Percentiles rank a stretch among this genome's conserved stretches.
Conservation (phyloP, 2,113 vertebrate species). For the Pachypanchax playfairii region DNA sequence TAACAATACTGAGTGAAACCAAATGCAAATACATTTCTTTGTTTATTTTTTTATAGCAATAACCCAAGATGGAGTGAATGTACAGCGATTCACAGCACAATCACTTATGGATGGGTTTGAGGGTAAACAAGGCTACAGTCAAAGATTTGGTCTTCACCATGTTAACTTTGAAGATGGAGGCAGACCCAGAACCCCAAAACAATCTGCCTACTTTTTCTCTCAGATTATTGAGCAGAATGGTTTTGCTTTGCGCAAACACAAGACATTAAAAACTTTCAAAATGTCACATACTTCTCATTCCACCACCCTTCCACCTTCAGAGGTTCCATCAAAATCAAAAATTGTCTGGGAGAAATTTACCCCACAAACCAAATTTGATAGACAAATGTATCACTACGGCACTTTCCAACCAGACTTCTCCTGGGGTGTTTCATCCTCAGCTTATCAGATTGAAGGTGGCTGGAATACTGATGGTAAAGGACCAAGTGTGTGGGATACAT, state of each 20-base stretch:
- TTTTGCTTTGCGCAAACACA: slow-evolving; percentile 61
- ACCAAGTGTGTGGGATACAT: slow-evolving; percentile 93
- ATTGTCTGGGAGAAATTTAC: slow-evolving; percentile 91
- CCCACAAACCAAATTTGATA: slow-evolving; percentile 82
- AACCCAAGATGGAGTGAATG: slow-evolving; percentile 76
- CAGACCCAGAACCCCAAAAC: slow-evolving; percentile 88
- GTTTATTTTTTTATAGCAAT: slow-evolving; percentile 76
- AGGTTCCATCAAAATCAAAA: slow-evolving; percentile 87
- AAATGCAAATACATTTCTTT: fast-evolving
- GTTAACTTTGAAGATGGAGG: slow-evolving; percentile 83
- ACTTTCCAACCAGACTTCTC: slow-evolving; percentile 82
- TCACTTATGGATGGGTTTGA: slow-evolving; percentile 93
- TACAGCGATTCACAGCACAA: slow-evolving; percentile 83
- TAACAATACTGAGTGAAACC: neutral
- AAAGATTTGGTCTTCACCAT: slow-evolving; percentile 86
- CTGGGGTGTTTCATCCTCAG: slow-evolving; percentile 90
- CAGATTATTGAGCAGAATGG: slow-evolving; percentile 85
- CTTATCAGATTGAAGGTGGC: slow-evolving; percentile 93
- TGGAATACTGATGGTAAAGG: slow-evolving; percentile 93
- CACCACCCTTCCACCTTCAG: slow-evolving; percentile 77
- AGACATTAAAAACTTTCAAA: neutral
- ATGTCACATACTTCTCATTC: slow-evolving; percentile 1
- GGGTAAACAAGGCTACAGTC: slow-evolving; percentile 84
- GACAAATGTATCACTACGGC: slow-evolving; percentile 86
- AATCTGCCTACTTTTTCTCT: slow-evolving; percentile 87